These are phyloP conservation scores for Oryzias celebensis DNA, from an alignment of 2,113 vertebrate species.

Conservation along the genomic window DNA sequence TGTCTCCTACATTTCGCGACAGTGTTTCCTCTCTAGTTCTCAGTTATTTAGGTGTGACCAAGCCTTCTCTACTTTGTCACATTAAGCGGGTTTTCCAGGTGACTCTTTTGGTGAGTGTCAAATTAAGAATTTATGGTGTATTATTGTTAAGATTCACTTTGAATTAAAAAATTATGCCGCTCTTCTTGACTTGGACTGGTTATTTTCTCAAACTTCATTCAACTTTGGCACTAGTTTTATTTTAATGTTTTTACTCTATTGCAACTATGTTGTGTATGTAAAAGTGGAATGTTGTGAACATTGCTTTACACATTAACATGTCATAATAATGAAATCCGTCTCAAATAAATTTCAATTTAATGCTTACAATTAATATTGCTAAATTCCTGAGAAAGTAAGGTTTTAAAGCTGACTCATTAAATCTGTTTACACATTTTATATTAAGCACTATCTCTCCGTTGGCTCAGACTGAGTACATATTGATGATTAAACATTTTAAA, in stretches of 20 bases:
- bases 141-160: slow-evolving; percentile 99
- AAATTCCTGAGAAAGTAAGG: too few species aligned
- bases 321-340: too few species aligned
- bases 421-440: too few species aligned
- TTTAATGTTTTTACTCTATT: not conserved
- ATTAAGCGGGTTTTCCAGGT: slow-evolving; percentile 99
- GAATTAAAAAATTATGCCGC: slow-evolving; percentile 97
- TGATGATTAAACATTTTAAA: too few species aligned
- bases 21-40: slow-evolving; percentile 99
- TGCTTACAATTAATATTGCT: too few species aligned
- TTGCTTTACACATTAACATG: too few species aligned
- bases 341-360: too few species aligned
- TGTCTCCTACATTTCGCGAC: slow-evolving; percentile 99
- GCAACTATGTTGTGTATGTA: not conserved
- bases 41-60: slow-evolving; percentile 99
- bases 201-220: not conserved
- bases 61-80: slow-evolving; percentile 99
- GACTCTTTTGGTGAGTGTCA: slow-evolving; percentile 99
- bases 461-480: too few species aligned
- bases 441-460: too few species aligned
- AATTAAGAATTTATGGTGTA: slow-evolving; percentile 99
- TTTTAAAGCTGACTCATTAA: not conserved
- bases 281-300: not conserved
- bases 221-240: not conserved
- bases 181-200: slow-evolving; percentile 68